phyloP scores from a whole-genome alignment of 2,113 vertebrate genomes.

The Pimephales promelas region DNA sequence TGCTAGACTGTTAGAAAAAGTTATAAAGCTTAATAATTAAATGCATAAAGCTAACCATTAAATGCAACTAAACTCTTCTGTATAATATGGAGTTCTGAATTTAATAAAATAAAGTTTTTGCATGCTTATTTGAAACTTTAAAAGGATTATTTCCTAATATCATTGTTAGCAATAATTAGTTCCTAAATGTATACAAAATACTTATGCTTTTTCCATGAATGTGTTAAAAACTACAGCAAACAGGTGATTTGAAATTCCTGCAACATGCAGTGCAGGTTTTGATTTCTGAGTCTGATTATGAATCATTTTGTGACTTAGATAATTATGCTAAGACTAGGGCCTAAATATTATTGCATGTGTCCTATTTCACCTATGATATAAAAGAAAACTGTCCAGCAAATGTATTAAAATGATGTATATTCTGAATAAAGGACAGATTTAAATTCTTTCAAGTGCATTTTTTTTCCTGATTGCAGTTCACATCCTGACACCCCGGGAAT shows the following conservation, averaged over 20 bases:
- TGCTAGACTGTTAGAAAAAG: background rate
- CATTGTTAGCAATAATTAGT: background rate
- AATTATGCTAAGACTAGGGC: background rate
- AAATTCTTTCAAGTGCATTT: background rate
- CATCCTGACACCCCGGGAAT: background rate
- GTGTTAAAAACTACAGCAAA: background rate
- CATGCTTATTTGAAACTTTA: background rate
- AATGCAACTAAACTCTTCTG: background rate
- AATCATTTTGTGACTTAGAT: background rate
- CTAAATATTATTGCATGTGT: background rate
- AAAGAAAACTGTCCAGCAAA: background rate
- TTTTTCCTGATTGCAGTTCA: background rate
- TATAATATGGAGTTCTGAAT: background rate
- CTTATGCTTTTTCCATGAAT: background rate
- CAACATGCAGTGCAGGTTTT: background rate
- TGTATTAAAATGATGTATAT: background rate
- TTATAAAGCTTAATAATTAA: background rate
- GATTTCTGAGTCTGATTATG: background rate
- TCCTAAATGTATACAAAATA: background rate
- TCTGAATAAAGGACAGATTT: background rate
- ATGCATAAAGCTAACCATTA: background rate
- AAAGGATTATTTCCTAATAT: background rate
- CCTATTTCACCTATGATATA: background rate
- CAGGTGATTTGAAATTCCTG: background rate
- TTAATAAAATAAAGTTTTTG: background rate